phyloP scores from a whole-genome alignment of 2,888 invertebrate species.

The Bruchidius siliquastri region DNA sequence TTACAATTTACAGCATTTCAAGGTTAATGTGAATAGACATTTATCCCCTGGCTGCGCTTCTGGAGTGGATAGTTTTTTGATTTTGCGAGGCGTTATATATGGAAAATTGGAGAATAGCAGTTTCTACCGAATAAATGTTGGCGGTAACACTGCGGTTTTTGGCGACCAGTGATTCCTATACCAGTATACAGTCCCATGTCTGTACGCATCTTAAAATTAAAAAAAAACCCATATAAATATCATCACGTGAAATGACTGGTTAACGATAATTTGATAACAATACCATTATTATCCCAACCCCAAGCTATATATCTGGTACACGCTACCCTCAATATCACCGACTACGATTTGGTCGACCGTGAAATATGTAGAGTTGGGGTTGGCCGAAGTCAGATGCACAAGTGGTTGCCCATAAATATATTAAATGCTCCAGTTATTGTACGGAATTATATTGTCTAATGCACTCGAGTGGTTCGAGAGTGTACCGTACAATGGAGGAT shows the following conservation, averaged over 20 bases:
- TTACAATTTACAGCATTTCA: too few relatives aligned
- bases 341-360: background rate
- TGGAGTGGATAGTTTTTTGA: too few relatives aligned
- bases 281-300: background rate
- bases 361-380: slow-evolving; percentile 23
- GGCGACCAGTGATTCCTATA: too few relatives aligned
- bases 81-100: too few relatives aligned
- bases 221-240: background rate
- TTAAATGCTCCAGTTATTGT: slow-evolving; percentile 44
- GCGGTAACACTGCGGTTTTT: too few relatives aligned
- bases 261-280: background rate
- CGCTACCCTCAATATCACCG: background rate
- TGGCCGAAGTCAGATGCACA: slow-evolving; percentile 46
- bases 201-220: too few relatives aligned
- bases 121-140: too few relatives aligned
- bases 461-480: slow-evolving; percentile 10
- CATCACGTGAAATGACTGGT: background rate
- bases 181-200: too few relatives aligned
- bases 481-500: background rate
- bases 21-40: too few relatives aligned
- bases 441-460: slow-evolving; percentile 31
- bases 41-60: too few relatives aligned
- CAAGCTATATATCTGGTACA: background rate
- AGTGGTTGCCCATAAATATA: slow-evolving; percentile 46
- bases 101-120: too few relatives aligned